These are phyloP conservation scores for Lophius americanus DNA, from an alignment of 2,797 vertebrate species.

Conservation along the genomic window DNA sequence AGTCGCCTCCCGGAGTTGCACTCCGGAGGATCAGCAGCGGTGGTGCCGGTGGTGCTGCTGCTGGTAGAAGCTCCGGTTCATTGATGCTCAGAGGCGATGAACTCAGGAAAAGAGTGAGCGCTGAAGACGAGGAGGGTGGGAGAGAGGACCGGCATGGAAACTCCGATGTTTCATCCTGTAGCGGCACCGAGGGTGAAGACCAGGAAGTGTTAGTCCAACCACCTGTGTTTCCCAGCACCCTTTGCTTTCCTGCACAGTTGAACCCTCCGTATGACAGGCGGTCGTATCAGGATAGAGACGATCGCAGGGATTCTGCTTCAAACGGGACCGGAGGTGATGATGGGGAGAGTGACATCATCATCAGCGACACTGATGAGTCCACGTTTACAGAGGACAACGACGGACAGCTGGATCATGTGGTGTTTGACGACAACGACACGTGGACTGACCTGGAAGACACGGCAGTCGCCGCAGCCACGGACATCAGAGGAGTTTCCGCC, in stretches of 20 bases:
- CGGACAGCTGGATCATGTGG: conserved; percentile 60
- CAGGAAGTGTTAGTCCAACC: conserved; percentile 22
- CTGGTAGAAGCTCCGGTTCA: neutral
- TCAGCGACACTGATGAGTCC: conserved; percentile 62
- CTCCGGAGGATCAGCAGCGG: conserved; percentile 1
- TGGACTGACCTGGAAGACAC: conserved; percentile 90
- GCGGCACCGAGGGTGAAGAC: conserved; percentile 47
- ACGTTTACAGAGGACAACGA: conserved; percentile 66
- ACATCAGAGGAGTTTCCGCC: conserved; percentile 13
- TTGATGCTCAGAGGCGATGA: neutral
- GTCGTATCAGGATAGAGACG: conserved; percentile 77
- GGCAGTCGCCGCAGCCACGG: neutral
- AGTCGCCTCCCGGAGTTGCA: conserved; percentile 64
- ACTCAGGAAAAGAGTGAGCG: conserved; percentile 8
- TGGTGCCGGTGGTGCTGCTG: neutral
- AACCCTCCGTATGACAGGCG: conserved; percentile 74
- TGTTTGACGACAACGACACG: conserved; percentile 94
- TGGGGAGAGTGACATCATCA: conserved; percentile 12
- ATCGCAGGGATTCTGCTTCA: conserved; percentile 29
- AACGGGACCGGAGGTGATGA: conserved; percentile 42
- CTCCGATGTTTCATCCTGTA: conserved; percentile 35
- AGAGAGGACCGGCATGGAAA: neutral
- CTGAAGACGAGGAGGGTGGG: conserved; percentile 12
- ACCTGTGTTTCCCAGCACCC: conserved; percentile 30
- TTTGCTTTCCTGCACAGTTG: conserved; percentile 57